phyloP scores from a whole-genome alignment of 2,113 vertebrate genomes.

The Micromys minutus region DNA sequence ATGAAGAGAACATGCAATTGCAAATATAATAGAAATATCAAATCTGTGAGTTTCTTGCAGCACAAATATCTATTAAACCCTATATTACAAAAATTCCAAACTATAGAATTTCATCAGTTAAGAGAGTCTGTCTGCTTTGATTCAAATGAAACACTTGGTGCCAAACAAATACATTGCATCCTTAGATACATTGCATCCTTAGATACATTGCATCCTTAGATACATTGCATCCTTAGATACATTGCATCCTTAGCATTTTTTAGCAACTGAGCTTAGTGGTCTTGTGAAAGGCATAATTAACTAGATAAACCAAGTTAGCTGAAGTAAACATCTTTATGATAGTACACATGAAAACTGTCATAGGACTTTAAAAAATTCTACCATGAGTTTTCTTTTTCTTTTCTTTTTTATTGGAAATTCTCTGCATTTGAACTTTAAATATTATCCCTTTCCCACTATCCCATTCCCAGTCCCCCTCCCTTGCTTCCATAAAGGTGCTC shows the following conservation, averaged over 20 bases:
- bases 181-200: too few relatives aligned
- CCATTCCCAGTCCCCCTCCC: too few relatives aligned
- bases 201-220: too few relatives aligned
- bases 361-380: slow-evolving; percentile 21
- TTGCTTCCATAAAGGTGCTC: too few relatives aligned
- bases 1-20: not conserved
- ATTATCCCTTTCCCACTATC: too few relatives aligned
- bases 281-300: slow-evolving; percentile 38
- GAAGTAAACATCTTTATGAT: not conserved
- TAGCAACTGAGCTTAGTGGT: not conserved
- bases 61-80: slow-evolving; percentile 7
- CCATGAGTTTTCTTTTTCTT: not conserved
- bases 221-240: too few relatives aligned
- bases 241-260: not conserved
- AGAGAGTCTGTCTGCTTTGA: not conserved
- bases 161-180: not conserved
- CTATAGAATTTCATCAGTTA: not conserved
- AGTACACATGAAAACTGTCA: not conserved
- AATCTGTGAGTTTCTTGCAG: slow-evolving; percentile 21
- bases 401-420: too few relatives aligned
- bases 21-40: slow-evolving; percentile 27
- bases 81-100: slow-evolving; percentile 2
- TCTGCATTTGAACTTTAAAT: too few relatives aligned
- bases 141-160: not conserved
- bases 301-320: not conserved